Conservation (phyloP, 2,888 invertebrate species). For the Synergus laeviventris region DNA sequence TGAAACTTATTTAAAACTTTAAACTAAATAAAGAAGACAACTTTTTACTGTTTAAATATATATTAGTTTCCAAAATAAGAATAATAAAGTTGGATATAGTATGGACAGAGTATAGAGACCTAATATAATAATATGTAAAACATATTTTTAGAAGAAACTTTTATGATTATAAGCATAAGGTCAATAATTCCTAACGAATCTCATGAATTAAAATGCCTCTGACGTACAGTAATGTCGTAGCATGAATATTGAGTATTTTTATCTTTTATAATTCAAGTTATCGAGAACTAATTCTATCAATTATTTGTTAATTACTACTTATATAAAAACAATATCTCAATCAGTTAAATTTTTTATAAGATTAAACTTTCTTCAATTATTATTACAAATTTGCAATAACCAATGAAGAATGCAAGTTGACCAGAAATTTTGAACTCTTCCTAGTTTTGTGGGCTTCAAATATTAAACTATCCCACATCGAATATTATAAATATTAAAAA, state of each 20-base stretch:
- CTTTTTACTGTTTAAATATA: background rate
- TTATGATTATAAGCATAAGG: conserved; percentile 16
- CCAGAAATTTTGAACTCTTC: no score
- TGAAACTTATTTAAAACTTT: background rate
- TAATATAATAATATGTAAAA: background rate
- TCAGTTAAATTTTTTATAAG: background rate
- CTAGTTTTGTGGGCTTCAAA: no score
- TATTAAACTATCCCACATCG: no score
- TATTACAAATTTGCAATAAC: no score
- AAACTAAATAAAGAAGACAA: background rate
- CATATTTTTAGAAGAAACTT: background rate
- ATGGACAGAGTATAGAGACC: background rate
- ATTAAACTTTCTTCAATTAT: background rate
- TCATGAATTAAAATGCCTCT: conserved; percentile 16
- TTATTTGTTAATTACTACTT: background rate
- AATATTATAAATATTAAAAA: no score
- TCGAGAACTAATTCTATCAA: background rate
- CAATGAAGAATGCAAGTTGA: no score
- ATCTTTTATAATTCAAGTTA: background rate
- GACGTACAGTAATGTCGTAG: background rate
- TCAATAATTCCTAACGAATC: conserved; percentile 11
- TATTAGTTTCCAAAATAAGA: no score
- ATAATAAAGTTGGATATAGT: background rate
- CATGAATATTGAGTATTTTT: background rate
- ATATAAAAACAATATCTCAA: background rate